Evolutionary conservation across 2,888 invertebrate species (phyloP), one percentile per base, ranked within the genome.

Genomic region (Dicranocentrus wangi): DNA sequence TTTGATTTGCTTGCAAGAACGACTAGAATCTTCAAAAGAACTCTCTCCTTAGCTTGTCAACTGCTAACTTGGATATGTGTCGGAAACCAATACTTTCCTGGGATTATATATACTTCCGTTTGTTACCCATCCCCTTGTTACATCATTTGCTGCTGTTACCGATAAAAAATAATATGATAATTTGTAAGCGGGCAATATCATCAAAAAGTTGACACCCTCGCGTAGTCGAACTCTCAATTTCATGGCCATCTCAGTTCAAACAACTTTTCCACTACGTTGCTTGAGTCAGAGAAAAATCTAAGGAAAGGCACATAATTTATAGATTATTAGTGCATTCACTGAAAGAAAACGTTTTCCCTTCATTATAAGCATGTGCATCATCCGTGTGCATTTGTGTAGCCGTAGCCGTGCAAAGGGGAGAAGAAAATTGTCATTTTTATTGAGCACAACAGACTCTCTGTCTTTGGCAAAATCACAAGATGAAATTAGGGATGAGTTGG

Each of bases 111-210:
- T 68, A 42, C 23, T 25, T 58, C 42, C 47, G n/a, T n/a, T 15
- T 47, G 47, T 53, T 25, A 15, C 51, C 27, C 28, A 10, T 32
- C 55, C 21, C 23, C 28, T 3, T 1, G 10, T 66, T 65, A 21
- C 65, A 66, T 42, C 47, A 47, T 7, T n/a, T 27, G 32, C 51
- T 5, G 13, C 47, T n/a, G 43, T 47, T 17, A 42, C 23, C 25
- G 15, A 42, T 19, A 19, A 63, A 17, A 69, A 55, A 71, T 79
- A 79, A 79, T 71, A 19, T 28, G 19, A 58, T 55, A 15, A 71
- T 70, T 78, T 65, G 32, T 78, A 78, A 78, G 78, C 78, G 71
- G 79, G 79, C 79, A 79, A 51, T 71, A 55, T 69, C 68, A 68
- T 65, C 27, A 42, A 71, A 47, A 47, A n/a, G 47, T 10, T 5